Percentiles rank a stretch among this genome's conserved stretches.
phyloP scores from a whole-genome alignment of 2,888 invertebrate species.

The Lasiommata megera region DNA sequence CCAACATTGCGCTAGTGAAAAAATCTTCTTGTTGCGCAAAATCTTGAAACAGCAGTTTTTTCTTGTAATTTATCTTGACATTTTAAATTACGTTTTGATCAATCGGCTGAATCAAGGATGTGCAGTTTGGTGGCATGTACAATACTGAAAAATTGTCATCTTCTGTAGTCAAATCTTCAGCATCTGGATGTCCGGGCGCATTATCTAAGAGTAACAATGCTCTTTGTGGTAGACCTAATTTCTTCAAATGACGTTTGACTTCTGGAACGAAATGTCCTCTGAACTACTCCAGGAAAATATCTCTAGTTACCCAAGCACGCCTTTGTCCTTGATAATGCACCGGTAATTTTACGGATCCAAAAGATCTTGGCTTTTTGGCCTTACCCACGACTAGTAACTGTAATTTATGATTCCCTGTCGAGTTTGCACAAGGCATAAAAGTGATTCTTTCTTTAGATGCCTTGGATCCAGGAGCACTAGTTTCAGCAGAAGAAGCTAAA shows the following conservation, averaged over 20 bases:
- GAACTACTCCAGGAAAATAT: neutral
- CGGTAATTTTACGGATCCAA: neutral
- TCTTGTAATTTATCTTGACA: constrained; percentile 33
- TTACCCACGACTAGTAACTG: neutral
- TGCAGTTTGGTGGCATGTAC: constrained; percentile 34
- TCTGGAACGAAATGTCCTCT: neutral
- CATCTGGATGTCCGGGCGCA: neutral
- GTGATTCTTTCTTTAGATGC: neutral
- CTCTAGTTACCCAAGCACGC: neutral
- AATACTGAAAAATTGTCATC: neutral
- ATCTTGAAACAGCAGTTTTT: too few species aligned
- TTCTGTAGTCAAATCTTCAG: neutral
- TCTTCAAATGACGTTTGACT: neutral
- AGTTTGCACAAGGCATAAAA: neutral
- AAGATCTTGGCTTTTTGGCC: neutral
- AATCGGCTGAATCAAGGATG: constrained; percentile 35
- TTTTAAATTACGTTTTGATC: constrained; percentile 37
- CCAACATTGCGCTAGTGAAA: too few species aligned
- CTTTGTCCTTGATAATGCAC: neutral
- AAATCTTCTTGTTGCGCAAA: too few species aligned
- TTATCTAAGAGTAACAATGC: neutral
- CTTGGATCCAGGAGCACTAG: neutral
- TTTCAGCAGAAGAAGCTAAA: neutral
- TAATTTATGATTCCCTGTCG: neutral
- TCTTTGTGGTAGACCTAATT: neutral